These are phyloP conservation scores for Thymelicus sylvestris DNA, from an alignment of 2,888 invertebrate species.

Conservation along the genomic window DNA sequence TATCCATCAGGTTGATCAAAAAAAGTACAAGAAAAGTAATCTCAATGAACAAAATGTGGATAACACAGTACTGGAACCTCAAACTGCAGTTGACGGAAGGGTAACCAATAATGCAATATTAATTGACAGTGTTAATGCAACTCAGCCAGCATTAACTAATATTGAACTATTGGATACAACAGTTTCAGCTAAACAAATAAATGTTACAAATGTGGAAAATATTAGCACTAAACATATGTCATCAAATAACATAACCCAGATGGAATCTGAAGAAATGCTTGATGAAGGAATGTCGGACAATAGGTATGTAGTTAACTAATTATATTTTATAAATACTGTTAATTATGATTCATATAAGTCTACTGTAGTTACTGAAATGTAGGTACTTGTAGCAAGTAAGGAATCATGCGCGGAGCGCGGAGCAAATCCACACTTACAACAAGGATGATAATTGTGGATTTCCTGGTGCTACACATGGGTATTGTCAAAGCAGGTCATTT, in stretches of 20 bases:
- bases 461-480: too few relatives aligned
- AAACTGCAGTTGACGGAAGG: not conserved
- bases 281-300: not conserved
- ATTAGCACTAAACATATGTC: not conserved
- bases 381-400: too few relatives aligned
- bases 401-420: too few relatives aligned
- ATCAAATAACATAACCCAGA: not conserved
- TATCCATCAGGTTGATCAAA: not conserved
- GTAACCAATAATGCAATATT: conserved; percentile 2
- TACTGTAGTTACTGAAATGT: too few relatives aligned
- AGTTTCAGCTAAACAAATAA: not conserved
- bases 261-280: not conserved
- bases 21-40: not conserved
- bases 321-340: too few relatives aligned
- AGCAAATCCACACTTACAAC: too few relatives aligned
- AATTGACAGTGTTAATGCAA: not conserved
- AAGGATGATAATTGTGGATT: too few relatives aligned
- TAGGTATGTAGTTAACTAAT: not conserved
- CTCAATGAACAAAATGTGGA: not conserved
- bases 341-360: too few relatives aligned
- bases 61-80: not conserved
- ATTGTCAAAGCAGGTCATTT: too few relatives aligned
- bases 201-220: not conserved
- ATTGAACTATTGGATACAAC: not conserved
- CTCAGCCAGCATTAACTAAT: not conserved